Conservation (phyloP, 2,113 vertebrate genomes). For the Dendropsophus ebraccatus region DNA sequence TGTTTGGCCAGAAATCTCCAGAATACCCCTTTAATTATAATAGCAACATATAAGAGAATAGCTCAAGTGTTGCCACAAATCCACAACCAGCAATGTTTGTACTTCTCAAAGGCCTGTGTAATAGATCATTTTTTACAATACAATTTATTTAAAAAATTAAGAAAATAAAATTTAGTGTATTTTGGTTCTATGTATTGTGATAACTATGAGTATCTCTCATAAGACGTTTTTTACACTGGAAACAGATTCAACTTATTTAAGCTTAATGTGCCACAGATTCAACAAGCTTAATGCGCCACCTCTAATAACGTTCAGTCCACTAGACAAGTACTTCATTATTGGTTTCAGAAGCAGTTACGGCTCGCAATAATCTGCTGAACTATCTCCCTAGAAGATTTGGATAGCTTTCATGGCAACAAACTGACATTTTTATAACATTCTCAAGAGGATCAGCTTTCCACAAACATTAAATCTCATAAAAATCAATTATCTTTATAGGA, state of each 20-base stretch:
- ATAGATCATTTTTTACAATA: no score
- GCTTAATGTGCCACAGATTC: neutral
- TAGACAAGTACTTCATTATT: neutral
- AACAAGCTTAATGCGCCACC: neutral
- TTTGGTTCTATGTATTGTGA: neutral
- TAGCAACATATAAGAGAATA: no score
- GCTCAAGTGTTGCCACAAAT: neutral
- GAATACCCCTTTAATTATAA: no score
- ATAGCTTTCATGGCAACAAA: conserved; percentile 22
- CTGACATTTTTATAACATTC: conserved; percentile 18
- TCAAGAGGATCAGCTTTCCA: conserved; percentile 17
- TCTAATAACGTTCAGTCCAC: neutral
- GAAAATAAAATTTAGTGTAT: neutral
- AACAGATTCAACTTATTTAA: neutral
- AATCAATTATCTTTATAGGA: conserved; percentile 20
- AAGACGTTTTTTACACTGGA: neutral
- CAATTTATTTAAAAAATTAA: no score
- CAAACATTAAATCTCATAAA: conserved; percentile 6
- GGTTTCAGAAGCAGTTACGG: neutral
- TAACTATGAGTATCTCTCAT: neutral
- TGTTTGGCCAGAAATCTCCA: no score
- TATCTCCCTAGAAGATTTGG: neutral
- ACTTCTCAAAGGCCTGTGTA: no score
- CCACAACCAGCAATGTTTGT: neutral
- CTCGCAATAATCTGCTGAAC: neutral